Evolutionary conservation across 2,113 vertebrate genomes (phyloP).

Genomic region (Nycticryphes semicollaris): DNA sequence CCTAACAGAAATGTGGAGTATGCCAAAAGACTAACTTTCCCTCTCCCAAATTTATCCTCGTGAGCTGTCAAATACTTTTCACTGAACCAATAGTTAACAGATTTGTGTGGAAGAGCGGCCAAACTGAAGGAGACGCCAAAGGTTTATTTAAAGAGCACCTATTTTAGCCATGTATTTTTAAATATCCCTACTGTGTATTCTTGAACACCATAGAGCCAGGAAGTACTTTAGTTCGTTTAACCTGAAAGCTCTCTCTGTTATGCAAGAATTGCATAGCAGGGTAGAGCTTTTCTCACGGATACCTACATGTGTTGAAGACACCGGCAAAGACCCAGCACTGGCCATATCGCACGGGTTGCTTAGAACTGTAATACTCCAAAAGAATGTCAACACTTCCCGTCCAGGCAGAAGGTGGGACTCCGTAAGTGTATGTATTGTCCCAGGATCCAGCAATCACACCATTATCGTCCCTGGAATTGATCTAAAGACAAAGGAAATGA

Average conservation of each 20-base stretch:
- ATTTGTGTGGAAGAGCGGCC: neutral
- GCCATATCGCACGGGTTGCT: constrained; percentile 84
- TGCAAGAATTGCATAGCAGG: neutral
- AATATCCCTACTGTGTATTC: neutral
- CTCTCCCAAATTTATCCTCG: neutral
- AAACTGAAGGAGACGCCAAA: neutral
- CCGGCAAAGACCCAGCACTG: constrained; percentile 98
- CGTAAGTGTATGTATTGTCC: constrained; percentile 85
- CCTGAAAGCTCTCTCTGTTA: neutral
- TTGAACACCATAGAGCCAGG: neutral
- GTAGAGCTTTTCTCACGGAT: neutral
- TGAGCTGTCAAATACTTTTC: neutral
- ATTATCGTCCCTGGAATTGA: constrained; percentile 89
- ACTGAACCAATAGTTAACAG: neutral
- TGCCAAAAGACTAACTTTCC: neutral
- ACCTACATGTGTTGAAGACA: constrained; percentile 95
- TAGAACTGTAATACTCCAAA: constrained; percentile 78
- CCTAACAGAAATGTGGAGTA: neutral
- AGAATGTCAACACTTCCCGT: constrained; percentile 95
- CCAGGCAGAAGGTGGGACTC: constrained; percentile 93
- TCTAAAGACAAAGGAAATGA: constrained; percentile 63
- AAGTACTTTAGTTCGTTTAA: neutral
- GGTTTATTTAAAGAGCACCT: neutral
- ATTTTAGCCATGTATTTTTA: constrained; percentile 33
- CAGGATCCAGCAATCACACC: constrained; percentile 92